Base-by-base conservation (phyloP, 2,888 invertebrate genomes). In the Sialis fuliginosa region DNA sequence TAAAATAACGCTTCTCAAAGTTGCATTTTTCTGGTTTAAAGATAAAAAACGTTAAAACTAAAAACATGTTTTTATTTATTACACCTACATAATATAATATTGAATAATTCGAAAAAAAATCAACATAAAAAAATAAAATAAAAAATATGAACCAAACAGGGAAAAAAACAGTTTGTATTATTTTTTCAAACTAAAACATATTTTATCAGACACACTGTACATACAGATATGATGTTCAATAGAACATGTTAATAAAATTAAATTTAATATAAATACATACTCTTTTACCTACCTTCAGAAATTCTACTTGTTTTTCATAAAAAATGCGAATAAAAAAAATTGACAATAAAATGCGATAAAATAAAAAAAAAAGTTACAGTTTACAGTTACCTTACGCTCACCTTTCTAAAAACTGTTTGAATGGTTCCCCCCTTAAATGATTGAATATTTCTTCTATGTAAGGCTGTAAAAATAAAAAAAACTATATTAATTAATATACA, bases 381-480 rank as follows among this genome's bases (percentile, higher is more conserved):
- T 47, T 47, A 47, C 47, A 42, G 47, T 47, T 47, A 47, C 47
- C 47, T 47, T 47, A 42, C 42, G 47, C 67, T 70, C 74, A 93
- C 93, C 95, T 96, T 79, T 97, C 96, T 72, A 98, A 78, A 75
- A 96, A 98, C 72, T 85, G 87, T 72, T 87, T 89, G 72, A 98
- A 98, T 54, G 97, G 89, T 66, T 92, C 91, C 54, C 91, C 95
- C 65, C 95, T 79, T 66, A 98, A 77, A 66, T 93, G 90, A 69
- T 88, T 91, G 71, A 95, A 96, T 66, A 98, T 98, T 78, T 98
- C 98, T 70, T 95, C 92, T 72, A 97, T 96, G 72, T 98, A 98
- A 60, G 96, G 95, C 93, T 97, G 74, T 55, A 85, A 83, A 55
- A 59, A 56, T 59, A 54, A 54, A 22, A 2, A 22, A 22, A 22